Conservation (phyloP, 2,888 invertebrate species). For the Apamea sordens region DNA sequence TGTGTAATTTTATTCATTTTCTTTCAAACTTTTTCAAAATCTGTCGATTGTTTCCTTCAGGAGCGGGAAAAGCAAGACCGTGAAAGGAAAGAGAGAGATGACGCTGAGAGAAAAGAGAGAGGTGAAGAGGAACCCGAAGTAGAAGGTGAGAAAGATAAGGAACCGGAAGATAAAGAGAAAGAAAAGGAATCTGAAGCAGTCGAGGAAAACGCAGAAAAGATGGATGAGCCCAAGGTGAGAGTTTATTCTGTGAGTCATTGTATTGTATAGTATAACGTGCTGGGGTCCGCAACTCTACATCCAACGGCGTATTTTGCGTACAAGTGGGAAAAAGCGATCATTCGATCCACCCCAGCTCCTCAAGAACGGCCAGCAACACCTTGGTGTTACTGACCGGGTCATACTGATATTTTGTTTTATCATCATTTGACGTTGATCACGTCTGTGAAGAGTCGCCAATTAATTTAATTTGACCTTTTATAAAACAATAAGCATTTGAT, state of each 20-base stretch:
- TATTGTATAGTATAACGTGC: not conserved
- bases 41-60: conserved; percentile 55
- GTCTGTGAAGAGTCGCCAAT: not conserved
- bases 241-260: not conserved
- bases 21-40: not conserved
- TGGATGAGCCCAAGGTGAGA: conserved; percentile 53
- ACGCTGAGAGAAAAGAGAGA: conserved; percentile 68
- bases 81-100: conserved; percentile 75
- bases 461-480: not conserved
- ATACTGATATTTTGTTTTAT: not conserved
- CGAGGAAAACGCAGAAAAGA: conserved; percentile 33
- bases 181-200: conserved; percentile 27
- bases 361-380: not conserved
- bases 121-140: conserved; percentile 69
- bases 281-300: not conserved
- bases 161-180: conserved; percentile 19
- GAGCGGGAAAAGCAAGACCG: conserved; percentile 78
- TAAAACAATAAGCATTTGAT: not conserved
- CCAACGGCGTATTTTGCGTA: not conserved
- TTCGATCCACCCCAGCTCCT: not conserved
- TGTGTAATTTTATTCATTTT: not conserved
- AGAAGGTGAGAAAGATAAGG: conserved; percentile 49
- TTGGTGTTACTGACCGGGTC: not conserved
- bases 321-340: not conserved
- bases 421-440: not conserved